A percentile compares a stretch with the other conserved stretches of the same genome.
phyloP scores from a whole-genome alignment of 2,888 invertebrate genomes.

The Drosophila conformis region DNA sequence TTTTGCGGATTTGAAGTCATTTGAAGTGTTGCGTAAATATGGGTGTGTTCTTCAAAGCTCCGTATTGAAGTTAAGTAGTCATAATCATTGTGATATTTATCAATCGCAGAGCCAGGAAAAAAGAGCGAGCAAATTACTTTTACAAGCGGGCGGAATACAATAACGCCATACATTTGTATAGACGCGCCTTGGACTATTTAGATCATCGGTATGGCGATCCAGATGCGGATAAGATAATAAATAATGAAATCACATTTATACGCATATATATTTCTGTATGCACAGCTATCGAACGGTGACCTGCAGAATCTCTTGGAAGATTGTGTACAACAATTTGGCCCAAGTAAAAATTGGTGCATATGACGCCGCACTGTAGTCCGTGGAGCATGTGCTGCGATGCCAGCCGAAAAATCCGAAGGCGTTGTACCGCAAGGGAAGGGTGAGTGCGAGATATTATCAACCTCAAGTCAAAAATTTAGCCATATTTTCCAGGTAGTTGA shows the following conservation, averaged over 20 bases:
- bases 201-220: slow-evolving; percentile 90
- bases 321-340: slow-evolving; percentile 96
- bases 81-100: background rate
- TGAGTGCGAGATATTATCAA: slow-evolving; percentile 62
- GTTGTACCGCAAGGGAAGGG: slow-evolving; percentile 93
- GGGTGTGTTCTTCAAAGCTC: slow-evolving; percentile 87
- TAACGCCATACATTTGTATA: slow-evolving; percentile 94
- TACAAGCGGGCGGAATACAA: slow-evolving; percentile 92
- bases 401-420: slow-evolving; percentile 96
- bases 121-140: slow-evolving; percentile 96
- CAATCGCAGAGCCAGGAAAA: slow-evolving; percentile 88
- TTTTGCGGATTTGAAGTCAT: slow-evolving; percentile 88
- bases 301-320: slow-evolving; percentile 91
- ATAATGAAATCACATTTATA: background rate
- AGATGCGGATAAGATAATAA: slow-evolving; percentile 85
- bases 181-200: slow-evolving; percentile 92
- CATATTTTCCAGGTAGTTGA: slow-evolving; percentile 86
- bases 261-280: background rate
- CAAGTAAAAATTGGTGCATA: slow-evolving; percentile 95
- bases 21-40: slow-evolving; percentile 89
- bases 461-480: background rate
- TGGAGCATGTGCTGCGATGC: slow-evolving; percentile 92
- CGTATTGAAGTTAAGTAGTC: background rate
- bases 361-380: slow-evolving; percentile 93
- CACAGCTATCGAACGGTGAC: slow-evolving; percentile 86